phyloP scores from a whole-genome alignment of 2,797 vertebrate species.

The Brachyalestes nurse region DNA sequence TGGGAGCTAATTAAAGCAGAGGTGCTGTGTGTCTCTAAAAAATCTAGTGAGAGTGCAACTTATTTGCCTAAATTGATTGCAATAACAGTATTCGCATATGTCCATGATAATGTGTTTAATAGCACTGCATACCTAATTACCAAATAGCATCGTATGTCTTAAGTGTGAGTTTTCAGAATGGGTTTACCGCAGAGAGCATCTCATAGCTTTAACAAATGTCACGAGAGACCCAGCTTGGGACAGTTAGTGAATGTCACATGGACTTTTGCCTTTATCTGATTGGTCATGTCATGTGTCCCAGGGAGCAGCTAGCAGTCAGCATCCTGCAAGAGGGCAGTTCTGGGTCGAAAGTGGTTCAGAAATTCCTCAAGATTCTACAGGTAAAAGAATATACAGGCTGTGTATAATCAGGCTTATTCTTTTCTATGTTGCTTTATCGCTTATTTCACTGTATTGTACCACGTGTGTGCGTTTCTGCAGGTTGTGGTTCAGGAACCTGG shows the following conservation, averaged over 20 bases:
- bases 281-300: constrained; percentile 60
- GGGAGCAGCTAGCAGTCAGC: constrained; percentile 95
- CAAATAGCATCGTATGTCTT: too few relatives aligned
- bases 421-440: not conserved
- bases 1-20: too few relatives aligned
- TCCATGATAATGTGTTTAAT: too few relatives aligned
- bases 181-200: not conserved
- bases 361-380: constrained; percentile 95
- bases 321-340: constrained; percentile 95
- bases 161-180: not conserved
- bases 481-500: constrained; percentile 98
- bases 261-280: constrained; percentile 17
- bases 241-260: not conserved
- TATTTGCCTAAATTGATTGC: too few relatives aligned
- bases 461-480: constrained; percentile 63
- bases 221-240: not conserved
- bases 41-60: too few relatives aligned
- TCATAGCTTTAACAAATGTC: not conserved
- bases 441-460: not conserved
- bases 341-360: constrained; percentile 93
- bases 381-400: constrained; percentile 61
- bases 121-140: too few relatives aligned
- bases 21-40: too few relatives aligned
- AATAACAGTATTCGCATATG: too few relatives aligned
- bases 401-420: not conserved